Base-by-base conservation (phyloP, 2,113 vertebrate species). In the Halcyon malimbica region DNA sequence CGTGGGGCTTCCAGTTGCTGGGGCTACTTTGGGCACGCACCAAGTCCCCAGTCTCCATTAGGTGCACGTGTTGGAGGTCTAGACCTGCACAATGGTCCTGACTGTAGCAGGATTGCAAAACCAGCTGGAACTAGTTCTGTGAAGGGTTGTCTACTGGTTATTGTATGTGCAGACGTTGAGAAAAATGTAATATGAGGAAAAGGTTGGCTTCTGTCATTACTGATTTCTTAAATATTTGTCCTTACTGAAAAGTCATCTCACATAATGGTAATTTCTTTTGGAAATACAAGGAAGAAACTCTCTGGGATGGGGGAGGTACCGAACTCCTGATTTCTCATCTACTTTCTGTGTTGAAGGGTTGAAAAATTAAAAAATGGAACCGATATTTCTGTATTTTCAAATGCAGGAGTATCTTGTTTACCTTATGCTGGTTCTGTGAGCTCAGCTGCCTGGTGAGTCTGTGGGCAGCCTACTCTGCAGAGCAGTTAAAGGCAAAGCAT, bases 91-190 rank as follows among this genome's bases (percentile, higher is more conserved):
- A 21, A 51, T 0, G 1, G n/a, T 29, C 41, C 11, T 25, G 31
- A 33, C 10, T 53, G 62, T 53, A 39, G 23, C 35, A 67, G 23
- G 37, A 48, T 16, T 71, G 71, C 51, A 71, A 63, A 69, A 19
- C 24, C 29, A n/a, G 5, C 17, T 24, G 48, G 16, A 63, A 83
- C 8, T 25, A 24, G n/a, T 13, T 70, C n/a, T 0, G 0, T 42
- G 26, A 11, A 46, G 18, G 42, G 29, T 68, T 57, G 20, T 64
- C 26, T 29, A 67, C 46, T 60, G 64, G 18, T 28, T 48, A 18
- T 60, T 60, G 9, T 65, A 35, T 29, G 6, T 39, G 25, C 16
- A 33, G 39, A 26, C 1, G 0, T n/a, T 51, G 46, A 79, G 44
- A 51, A 85, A 87, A 78, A 59, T 9, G 37, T 24, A 65, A 7